Base-by-base conservation (phyloP, 2,113 vertebrate genomes). In the Turdus rufiventris region DNA sequence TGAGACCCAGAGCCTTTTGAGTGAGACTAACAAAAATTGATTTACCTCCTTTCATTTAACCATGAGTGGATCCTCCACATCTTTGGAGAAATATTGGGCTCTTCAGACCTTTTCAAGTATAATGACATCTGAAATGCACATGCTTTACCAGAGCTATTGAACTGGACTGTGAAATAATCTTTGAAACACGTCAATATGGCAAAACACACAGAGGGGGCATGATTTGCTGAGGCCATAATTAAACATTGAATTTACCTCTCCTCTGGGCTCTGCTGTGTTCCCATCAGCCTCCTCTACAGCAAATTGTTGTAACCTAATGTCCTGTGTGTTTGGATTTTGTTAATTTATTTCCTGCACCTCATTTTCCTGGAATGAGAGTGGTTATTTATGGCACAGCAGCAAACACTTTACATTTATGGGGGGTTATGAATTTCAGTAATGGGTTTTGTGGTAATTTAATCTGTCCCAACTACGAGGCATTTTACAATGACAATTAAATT, bases 401-500 rank as follows among this genome's bases (percentile, higher is more conserved):
- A 97, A 97, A 97, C 97, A 97, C 96, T 98, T 98, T 98, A 98
- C 97, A 94, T 98, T 98, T 98, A 98, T 97, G 96, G 98, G 95
- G 97, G 97, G 96, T 97, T 97, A 98, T 98, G 98, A 97, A 97
- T 98, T 98, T 98, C 96, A 95, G 97, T 98, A 98, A 98, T 98
- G 97, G 97, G 85, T 97, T 97, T 93, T 96, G 97, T 97, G 92
- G 97, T 97, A 98, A 98, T 98, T 98, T 98, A 98, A 98, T 98
- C 97, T 97, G 97, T 97, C 96, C 96, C 97, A 96, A 98, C 97
- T 97, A 97, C 95, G 97, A 98, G 95, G 92, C 97, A 97, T 98
- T 98, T 98, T 98, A 98, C 97, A 97, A 97, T 98, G 97, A 98
- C 98, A 98, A 98, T 98, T 98, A 98, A 97, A 98, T 97, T 97